These are phyloP conservation scores for Lagopus leucura DNA, from an alignment of 2,113 vertebrate genomes.

Conservation along the genomic window DNA sequence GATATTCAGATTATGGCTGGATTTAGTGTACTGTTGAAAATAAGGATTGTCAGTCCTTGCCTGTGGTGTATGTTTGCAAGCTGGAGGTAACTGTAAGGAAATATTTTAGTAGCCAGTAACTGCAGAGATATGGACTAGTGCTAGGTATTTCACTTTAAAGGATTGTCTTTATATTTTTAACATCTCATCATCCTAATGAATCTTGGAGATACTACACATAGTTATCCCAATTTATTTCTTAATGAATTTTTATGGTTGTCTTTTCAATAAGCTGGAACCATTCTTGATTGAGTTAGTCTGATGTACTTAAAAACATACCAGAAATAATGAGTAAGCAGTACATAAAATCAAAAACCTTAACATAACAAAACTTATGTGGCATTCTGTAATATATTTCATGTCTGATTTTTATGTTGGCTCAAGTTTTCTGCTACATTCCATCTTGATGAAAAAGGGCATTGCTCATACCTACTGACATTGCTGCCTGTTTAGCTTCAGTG, in stretches of 20 bases:
- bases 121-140: neutral
- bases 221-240: neutral
- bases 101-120: neutral
- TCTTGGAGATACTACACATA: constrained; percentile 13
- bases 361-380: neutral
- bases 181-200: constrained; percentile 16
- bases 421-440: neutral
- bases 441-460: neutral
- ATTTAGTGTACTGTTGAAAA: neutral
- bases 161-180: constrained; percentile 28
- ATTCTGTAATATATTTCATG: neutral
- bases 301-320: constrained; percentile 30
- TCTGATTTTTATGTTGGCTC: neutral
- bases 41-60: neutral
- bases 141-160: constrained; percentile 12
- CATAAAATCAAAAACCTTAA: constrained; percentile 36
- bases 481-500: neutral
- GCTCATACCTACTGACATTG: neutral
- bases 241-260: constrained; percentile 40
- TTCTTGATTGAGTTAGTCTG: neutral
- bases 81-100: neutral
- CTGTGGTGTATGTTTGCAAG: neutral
- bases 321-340: constrained; percentile 42
- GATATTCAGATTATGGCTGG: neutral
- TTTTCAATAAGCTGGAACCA: constrained; percentile 5